phyloP scores from a whole-genome alignment of 2,888 invertebrate species.

The Andrena marginata region DNA sequence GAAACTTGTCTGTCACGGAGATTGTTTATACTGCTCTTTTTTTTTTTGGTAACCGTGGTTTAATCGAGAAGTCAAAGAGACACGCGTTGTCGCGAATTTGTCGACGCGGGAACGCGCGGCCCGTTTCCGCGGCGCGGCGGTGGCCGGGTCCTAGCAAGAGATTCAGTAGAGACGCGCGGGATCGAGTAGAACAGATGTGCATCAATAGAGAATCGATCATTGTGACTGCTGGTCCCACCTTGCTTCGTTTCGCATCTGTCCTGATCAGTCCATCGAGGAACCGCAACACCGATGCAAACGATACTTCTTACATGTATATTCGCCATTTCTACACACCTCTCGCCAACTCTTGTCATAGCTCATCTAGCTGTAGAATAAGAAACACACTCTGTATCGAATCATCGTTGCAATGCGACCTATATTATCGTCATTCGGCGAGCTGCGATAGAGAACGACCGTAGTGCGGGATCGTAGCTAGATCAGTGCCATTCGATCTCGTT shows the following conservation, averaged over 20 bases:
- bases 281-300: slow-evolving; percentile 63
- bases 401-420: slow-evolving; percentile 44
- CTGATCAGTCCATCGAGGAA: slow-evolving; percentile 68
- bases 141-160: background rate
- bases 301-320: slow-evolving; percentile 46
- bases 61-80: background rate
- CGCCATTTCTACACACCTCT: slow-evolving; percentile 61
- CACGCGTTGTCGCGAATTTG: background rate
- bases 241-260: slow-evolving; percentile 79
- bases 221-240: slow-evolving; percentile 84
- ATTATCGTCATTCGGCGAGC: slow-evolving; percentile 20
- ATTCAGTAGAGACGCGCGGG: slow-evolving; percentile 39
- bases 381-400: slow-evolving; percentile 29
- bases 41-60: background rate
- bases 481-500: slow-evolving; percentile 45
- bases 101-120: slow-evolving; percentile 4
- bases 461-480: slow-evolving; percentile 38
- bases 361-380: slow-evolving; percentile 65
- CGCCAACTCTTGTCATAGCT: slow-evolving; percentile 59
- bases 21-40: slow-evolving; percentile 23
- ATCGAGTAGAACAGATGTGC: slow-evolving; percentile 62
- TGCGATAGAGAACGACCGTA: slow-evolving; percentile 47
- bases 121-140: slow-evolving; percentile 1
- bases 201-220: slow-evolving; percentile 70
- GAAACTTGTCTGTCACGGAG: slow-evolving; percentile 23